These are phyloP conservation scores for Nycticebus coucang DNA, from an alignment of 2,113 vertebrate genomes.

Conservation along the genomic window DNA sequence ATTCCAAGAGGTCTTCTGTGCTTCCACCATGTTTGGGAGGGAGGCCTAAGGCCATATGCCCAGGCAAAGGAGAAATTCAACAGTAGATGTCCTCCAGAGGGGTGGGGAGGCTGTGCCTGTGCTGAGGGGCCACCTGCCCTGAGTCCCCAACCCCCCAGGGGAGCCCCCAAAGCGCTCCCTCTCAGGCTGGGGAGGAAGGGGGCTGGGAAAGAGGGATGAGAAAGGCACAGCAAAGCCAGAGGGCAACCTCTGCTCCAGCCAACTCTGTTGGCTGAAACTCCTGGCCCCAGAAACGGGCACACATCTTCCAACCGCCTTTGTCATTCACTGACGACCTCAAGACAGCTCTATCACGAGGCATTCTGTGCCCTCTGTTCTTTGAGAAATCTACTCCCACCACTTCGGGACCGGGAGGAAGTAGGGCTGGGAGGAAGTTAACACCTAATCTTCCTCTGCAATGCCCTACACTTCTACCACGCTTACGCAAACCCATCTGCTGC, in stretches of 20 bases:
- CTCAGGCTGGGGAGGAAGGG: accelerated
- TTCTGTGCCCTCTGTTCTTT: background rate
- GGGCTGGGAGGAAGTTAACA: background rate
- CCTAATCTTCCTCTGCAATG: background rate
- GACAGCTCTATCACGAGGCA: background rate
- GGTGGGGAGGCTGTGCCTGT: background rate
- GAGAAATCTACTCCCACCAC: background rate
- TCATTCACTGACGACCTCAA: background rate
- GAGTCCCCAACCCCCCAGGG: background rate
- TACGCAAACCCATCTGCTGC: background rate
- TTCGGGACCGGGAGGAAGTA: background rate
- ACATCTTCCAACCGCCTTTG: background rate
- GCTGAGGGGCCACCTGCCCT: background rate
- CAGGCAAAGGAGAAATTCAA: background rate
- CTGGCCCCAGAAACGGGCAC: background rate
- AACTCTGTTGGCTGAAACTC: background rate
- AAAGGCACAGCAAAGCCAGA: no score
- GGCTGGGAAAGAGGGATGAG: background rate
- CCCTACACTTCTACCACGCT: background rate
- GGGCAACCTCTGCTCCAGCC: background rate
- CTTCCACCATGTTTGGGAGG: background rate
- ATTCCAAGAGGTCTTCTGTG: conserved; percentile 22
- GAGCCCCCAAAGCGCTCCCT: background rate
- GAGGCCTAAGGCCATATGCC: background rate
- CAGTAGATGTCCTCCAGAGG: conserved; percentile 39